Evolutionary conservation across 1,140 invertebrate genomes (phyloP).

Genomic region (Diachasma alloeum): DNA sequence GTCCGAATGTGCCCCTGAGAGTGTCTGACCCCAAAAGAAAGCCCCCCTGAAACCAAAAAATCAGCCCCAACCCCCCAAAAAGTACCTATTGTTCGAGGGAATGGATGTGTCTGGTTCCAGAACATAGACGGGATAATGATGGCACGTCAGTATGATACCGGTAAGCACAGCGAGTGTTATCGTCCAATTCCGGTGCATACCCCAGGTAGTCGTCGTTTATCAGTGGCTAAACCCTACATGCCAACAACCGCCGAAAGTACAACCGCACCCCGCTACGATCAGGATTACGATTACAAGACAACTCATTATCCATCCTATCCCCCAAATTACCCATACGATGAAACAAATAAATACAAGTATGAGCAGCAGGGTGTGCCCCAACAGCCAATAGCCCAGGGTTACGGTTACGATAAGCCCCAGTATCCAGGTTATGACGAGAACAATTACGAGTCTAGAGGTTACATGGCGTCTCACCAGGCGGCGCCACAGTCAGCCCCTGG

Average conservation of each 20-base stretch:
- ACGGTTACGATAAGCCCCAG: conserved; percentile 45
- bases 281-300: conserved; percentile 62
- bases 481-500: conserved; percentile 32
- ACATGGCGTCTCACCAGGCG: conserved; percentile 36
- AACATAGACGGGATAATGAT: conserved; percentile 67
- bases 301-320: conserved; percentile 63
- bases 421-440: conserved; percentile 42
- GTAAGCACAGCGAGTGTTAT: conserved; percentile 61
- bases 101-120: conserved; percentile 66
- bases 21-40: neutral
- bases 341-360: conserved; percentile 57
- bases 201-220: conserved; percentile 56
- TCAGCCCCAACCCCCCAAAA: neutral
- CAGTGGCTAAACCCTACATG: conserved; percentile 56
- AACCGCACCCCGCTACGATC: conserved; percentile 42
- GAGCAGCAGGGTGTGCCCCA: conserved; percentile 20
- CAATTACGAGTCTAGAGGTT: conserved; percentile 48
- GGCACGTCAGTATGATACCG: conserved; percentile 64
- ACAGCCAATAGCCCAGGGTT: conserved; percentile 26
- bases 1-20: too few relatives aligned
- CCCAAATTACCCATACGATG: conserved; percentile 62
- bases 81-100: conserved; percentile 57
- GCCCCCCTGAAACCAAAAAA: too few relatives aligned
- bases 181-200: conserved; percentile 62
- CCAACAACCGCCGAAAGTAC: conserved; percentile 52